phyloP scores from a whole-genome alignment of 2,113 vertebrate species.

The Anhinga rufa region DNA sequence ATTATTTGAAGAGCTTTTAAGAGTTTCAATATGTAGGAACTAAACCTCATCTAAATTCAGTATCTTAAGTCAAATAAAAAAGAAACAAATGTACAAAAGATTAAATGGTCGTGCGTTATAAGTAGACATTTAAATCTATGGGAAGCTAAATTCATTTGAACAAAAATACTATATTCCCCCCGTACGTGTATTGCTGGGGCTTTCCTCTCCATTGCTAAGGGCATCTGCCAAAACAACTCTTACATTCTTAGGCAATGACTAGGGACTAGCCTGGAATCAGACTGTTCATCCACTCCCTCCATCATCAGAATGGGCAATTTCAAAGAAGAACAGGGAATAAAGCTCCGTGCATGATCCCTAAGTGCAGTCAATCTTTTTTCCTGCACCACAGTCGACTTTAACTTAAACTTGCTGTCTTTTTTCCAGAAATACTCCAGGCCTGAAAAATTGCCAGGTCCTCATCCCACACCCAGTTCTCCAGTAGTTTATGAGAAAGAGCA shows the following conservation, averaged over 20 bases:
- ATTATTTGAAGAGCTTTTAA: conserved; percentile 66
- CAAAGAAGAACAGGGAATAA: conserved; percentile 25
- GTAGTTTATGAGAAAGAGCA: conserved; percentile 56
- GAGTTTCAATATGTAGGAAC: conserved; percentile 64
- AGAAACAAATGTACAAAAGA: conserved; percentile 51
- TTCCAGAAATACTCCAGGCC: conserved; percentile 56
- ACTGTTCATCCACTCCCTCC: conserved; percentile 28
- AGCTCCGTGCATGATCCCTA: not conserved
- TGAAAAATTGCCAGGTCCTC: conserved; percentile 58
- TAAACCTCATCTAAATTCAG: conserved; percentile 62
- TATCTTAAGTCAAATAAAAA: conserved; percentile 56
- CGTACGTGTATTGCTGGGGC: conserved; percentile 30
- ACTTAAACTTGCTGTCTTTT: conserved; percentile 46
- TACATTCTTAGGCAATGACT: conserved; percentile 42
- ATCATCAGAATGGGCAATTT: conserved; percentile 14
- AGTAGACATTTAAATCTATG: conserved; percentile 63
- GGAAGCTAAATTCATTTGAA: conserved; percentile 50
- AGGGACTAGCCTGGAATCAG: conserved; percentile 31
- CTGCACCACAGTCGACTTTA: not conserved
- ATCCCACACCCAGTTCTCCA: conserved; percentile 53
- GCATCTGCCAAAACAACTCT: conserved; percentile 57
- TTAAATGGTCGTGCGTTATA: conserved; percentile 28
- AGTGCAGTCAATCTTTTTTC: conserved; percentile 21
- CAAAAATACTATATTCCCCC: conserved; percentile 42
- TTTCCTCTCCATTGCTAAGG: conserved; percentile 39